phyloP scores from a whole-genome alignment of 1,140 invertebrate species.

The Brachionus rubens region DNA sequence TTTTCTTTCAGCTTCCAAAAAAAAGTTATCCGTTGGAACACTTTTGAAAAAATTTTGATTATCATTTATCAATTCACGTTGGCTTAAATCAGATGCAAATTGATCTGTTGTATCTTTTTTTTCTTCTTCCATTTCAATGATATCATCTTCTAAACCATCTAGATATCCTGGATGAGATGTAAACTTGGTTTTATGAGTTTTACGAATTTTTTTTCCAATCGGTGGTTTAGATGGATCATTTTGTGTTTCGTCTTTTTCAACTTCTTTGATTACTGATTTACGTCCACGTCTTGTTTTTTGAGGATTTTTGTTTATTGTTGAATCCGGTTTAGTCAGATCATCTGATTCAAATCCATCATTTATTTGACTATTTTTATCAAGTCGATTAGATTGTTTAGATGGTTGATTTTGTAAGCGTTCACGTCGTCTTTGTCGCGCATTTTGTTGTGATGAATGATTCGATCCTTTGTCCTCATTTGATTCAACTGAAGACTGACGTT shows the following conservation, averaged over 20 bases:
- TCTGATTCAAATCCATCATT: conserved; percentile 22
- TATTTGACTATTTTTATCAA: background rate
- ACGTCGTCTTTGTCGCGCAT: background rate
- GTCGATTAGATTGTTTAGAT: background rate
- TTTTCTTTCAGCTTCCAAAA: conserved; percentile 37
- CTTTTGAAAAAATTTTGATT: conserved; percentile 24
- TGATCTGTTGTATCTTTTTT: background rate
- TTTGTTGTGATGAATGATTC: background rate
- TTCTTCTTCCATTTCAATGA: conserved; percentile 29
- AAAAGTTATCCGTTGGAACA: conserved; percentile 40
- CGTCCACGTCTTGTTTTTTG: background rate
- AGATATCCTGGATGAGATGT: background rate
- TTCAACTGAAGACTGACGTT: no score
- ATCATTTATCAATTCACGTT: conserved; percentile 1
- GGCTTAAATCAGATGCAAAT: conserved; percentile 33
- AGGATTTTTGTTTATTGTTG: background rate
- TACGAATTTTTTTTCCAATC: background rate
- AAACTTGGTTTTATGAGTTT: conserved; percentile 3
- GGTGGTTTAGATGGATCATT: background rate
- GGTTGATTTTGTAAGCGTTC: background rate
- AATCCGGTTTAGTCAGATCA: background rate
- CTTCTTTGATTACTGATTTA: background rate
- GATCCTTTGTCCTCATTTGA: no score
- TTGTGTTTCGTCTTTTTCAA: background rate
- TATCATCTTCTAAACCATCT: conserved; percentile 35